Conservation (phyloP, 2,888 invertebrate genomes). For the Sycophila texana region DNA sequence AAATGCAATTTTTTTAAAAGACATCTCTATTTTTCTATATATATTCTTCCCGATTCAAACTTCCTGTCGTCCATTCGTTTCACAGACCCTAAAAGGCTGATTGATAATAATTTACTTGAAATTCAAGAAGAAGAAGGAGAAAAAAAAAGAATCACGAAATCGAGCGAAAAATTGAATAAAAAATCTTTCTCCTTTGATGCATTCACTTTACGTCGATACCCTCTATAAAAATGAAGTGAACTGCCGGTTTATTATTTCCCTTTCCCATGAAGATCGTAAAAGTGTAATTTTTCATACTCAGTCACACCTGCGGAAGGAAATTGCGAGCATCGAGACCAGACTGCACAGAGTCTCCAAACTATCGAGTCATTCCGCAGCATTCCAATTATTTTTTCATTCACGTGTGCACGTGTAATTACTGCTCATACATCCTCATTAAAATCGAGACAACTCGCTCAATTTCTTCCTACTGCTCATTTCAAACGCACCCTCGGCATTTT, state of each 20-base stretch:
- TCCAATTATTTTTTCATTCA: slow-evolving; percentile 22
- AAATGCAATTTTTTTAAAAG: slow-evolving; percentile 34
- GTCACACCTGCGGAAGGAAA: background rate
- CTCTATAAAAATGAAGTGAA: slow-evolving; percentile 4
- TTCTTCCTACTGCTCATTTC: background rate
- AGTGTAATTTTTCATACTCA: background rate
- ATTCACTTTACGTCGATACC: background rate
- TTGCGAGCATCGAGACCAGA: too few relatives aligned
- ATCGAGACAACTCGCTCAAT: background rate
- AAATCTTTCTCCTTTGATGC: too few relatives aligned
- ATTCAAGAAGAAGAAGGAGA: too few relatives aligned
- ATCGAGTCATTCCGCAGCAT: background rate
- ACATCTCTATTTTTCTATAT: background rate
- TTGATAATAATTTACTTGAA: too few relatives aligned
- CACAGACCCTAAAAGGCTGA: too few relatives aligned
- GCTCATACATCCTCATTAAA: slow-evolving; percentile 18
- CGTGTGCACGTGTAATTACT: background rate
- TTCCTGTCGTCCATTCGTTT: background rate
- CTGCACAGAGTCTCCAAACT: too few relatives aligned
- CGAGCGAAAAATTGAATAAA: too few relatives aligned
- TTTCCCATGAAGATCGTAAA: slow-evolving; percentile 1
- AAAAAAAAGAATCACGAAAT: too few relatives aligned
- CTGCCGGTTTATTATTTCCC: background rate
- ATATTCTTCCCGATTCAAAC: background rate
- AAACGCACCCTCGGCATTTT: background rate